Conservation (phyloP, 2,888 invertebrate genomes). For the Ypsolopha sequella region DNA sequence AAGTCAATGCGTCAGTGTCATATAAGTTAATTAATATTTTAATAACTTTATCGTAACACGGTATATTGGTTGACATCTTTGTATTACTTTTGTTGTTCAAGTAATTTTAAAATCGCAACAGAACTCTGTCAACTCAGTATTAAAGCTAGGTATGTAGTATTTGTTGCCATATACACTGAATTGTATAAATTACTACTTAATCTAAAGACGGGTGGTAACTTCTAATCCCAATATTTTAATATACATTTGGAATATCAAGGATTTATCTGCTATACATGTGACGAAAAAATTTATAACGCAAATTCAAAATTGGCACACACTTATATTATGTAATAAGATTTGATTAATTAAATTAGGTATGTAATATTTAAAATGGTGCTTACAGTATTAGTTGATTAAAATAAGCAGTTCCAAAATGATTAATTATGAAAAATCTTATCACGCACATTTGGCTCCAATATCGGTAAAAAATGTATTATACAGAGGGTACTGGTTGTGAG, state of each 20-base stretch:
- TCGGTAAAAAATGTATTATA: neutral
- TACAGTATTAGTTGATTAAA: slow-evolving; percentile 62
- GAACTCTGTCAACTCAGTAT: slow-evolving; percentile 46
- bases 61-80: neutral
- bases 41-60: neutral
- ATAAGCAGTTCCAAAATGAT: slow-evolving; percentile 31
- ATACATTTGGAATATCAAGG: slow-evolving; percentile 26
- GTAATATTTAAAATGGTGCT: slow-evolving; percentile 49
- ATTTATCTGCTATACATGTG: slow-evolving; percentile 10
- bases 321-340: slow-evolving; percentile 25
- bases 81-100: neutral
- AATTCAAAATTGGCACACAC: slow-evolving; percentile 35
- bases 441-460: slow-evolving; percentile 38
- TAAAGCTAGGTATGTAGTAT: slow-evolving; percentile 48
- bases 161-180: slow-evolving; percentile 50
- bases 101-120: neutral
- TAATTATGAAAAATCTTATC: neutral
- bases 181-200: slow-evolving; percentile 16
- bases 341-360: slow-evolving; percentile 19
- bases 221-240: slow-evolving; percentile 21
- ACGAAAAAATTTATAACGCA: slow-evolving; percentile 9
- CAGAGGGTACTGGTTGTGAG: slow-evolving; percentile 10
- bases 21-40: slow-evolving; percentile 21
- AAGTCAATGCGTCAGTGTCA: slow-evolving; percentile 49
- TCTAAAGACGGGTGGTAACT: slow-evolving; percentile 1